Conservation (phyloP, 2,888 invertebrate species). For the Tiphia femorata region DNA sequence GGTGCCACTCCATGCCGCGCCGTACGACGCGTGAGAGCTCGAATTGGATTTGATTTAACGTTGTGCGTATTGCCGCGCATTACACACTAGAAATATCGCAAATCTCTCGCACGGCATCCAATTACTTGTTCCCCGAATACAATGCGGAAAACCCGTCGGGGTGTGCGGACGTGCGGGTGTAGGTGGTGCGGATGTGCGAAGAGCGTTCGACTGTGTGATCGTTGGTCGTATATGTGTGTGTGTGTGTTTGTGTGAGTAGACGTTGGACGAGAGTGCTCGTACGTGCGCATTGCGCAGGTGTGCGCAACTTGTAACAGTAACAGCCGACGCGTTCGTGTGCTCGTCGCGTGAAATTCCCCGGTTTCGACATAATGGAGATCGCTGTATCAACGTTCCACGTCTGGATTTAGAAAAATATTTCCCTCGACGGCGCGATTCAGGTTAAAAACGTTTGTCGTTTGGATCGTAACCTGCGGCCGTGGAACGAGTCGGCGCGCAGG, state of each 20-base stretch:
- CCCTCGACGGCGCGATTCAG: neutral
- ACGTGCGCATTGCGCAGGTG: constrained; percentile 18
- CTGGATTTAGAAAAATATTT: constrained; percentile 23
- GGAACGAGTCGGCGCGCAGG: neutral
- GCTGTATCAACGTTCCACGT: constrained; percentile 24
- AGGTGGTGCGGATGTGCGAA: neutral
- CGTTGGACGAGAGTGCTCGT: too few relatives aligned
- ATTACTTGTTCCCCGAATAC: constrained; percentile 52
- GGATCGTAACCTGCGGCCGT: neutral
- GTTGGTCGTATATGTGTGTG: too few relatives aligned
- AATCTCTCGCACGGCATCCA: constrained; percentile 59
- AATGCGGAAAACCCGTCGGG: constrained; percentile 40
- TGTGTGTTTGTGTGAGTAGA: too few relatives aligned
- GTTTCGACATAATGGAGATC: constrained; percentile 45
- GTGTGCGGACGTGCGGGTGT: neutral
- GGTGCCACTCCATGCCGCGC: constrained; percentile 65
- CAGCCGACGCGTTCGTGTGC: constrained; percentile 25
- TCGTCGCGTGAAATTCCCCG: constrained; percentile 30
- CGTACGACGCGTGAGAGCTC: constrained; percentile 57
- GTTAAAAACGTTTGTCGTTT: constrained; percentile 6
- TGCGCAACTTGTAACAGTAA: neutral
- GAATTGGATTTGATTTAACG: constrained; percentile 68
- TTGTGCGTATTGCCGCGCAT: constrained; percentile 64
- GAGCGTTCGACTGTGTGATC: neutral
- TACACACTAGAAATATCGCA: constrained; percentile 66